Evolutionary conservation across 2,888 invertebrate genomes (phyloP).

Genomic region (Cryptus viduatorius): DNA sequence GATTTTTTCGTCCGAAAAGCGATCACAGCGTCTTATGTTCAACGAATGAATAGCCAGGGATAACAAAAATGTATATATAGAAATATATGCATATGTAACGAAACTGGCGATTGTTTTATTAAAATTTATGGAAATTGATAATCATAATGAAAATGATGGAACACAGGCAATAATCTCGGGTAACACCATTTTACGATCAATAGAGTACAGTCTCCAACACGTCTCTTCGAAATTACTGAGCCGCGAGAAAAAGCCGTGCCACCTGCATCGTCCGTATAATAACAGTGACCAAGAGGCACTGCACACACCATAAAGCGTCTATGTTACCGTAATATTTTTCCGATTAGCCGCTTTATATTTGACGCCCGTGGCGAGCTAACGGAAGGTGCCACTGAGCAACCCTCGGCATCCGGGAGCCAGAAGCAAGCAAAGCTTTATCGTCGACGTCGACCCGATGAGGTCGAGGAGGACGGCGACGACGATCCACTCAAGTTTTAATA

Average conservation of each 20-base stretch:
- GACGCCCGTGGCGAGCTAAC: conserved; percentile 34
- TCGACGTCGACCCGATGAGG: conserved; percentile 30
- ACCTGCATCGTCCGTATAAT: conserved; percentile 51
- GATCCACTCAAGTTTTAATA: conserved; percentile 69
- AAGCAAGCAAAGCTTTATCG: conserved; percentile 52
- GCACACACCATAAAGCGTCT: conserved; percentile 58
- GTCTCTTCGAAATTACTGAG: not conserved
- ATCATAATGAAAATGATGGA: not conserved
- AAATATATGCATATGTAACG: too few species aligned
- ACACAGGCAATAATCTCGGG: not conserved
- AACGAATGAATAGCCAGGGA: too few species aligned
- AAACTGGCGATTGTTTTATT: too few species aligned
- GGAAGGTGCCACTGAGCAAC: not conserved
- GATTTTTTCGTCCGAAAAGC: too few species aligned
- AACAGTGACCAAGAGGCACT: conserved; percentile 57
- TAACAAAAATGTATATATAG: too few species aligned
- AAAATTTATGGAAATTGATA: not conserved
- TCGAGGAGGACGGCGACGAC: conserved; percentile 44
- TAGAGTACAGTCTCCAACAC: conserved; percentile 11
- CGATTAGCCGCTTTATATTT: conserved; percentile 66
- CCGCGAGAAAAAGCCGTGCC: not conserved
- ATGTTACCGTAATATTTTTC: conserved; percentile 66
- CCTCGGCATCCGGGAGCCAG: conserved; percentile 26
- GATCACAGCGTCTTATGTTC: too few species aligned
- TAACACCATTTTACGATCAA: conserved; percentile 26